These are phyloP conservation scores for Aplysia californica DNA, from an alignment of 1,140 invertebrate species.

Conservation along the genomic window DNA sequence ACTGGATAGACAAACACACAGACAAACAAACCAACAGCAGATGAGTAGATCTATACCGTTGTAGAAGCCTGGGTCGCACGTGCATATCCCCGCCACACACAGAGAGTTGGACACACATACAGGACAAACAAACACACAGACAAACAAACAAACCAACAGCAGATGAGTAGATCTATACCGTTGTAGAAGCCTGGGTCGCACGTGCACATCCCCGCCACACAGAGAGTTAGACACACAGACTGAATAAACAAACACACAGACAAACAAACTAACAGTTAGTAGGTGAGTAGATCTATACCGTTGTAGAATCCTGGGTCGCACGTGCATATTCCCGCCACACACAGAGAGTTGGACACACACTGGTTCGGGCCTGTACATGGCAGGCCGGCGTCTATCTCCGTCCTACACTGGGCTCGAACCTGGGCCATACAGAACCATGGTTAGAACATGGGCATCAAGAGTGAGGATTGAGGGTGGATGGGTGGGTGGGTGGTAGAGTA, in stretches of 20 bases:
- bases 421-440: too few species aligned
- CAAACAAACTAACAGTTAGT: not conserved
- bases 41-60: too few species aligned
- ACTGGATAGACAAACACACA: not conserved
- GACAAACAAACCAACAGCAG: too few species aligned
- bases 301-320: conserved; percentile 20
- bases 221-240: not conserved
- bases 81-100: conserved; percentile 7
- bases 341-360: conserved; percentile 15
- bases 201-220: not conserved
- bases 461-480: too few species aligned
- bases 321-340: conserved; percentile 3
- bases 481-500: too few species aligned
- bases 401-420: conserved; percentile 15
- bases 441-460: too few species aligned
- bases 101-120: conserved; percentile 23
- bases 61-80: conserved; percentile 22
- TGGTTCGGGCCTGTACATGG: not conserved
- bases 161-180: not conserved
- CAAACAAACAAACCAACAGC: conserved; percentile 5
- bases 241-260: not conserved
- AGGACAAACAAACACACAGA: not conserved
- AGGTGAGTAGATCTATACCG: too few species aligned
- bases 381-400: conserved; percentile 18
- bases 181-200: conserved; percentile 16